phyloP scores from a whole-genome alignment of 2,113 vertebrate genomes.

The Rattus norvegicus region GRCr8 NC_086026.1:58521001-58521500 shows the following conservation, averaged over 20 bases:
- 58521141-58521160: background rate
- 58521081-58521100: background rate
- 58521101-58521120: background rate
- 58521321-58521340: background rate
- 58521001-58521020: fast-evolving
- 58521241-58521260: background rate
- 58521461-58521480: background rate
- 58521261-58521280: background rate
- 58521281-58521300: background rate
- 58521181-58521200: background rate
- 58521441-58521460: fast-evolving
- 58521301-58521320: background rate
- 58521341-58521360: background rate
- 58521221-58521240: background rate
- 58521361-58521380: background rate
- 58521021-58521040: background rate
- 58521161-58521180: background rate
- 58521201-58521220: background rate
- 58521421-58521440: background rate
- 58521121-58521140: background rate
- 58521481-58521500: background rate
- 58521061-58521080: background rate
- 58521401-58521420: background rate
- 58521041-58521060: constrained; percentile 26
- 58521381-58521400: background rate